Conservation (phyloP, 2,113 vertebrate species). For the Dasyurus viverrinus region DNA sequence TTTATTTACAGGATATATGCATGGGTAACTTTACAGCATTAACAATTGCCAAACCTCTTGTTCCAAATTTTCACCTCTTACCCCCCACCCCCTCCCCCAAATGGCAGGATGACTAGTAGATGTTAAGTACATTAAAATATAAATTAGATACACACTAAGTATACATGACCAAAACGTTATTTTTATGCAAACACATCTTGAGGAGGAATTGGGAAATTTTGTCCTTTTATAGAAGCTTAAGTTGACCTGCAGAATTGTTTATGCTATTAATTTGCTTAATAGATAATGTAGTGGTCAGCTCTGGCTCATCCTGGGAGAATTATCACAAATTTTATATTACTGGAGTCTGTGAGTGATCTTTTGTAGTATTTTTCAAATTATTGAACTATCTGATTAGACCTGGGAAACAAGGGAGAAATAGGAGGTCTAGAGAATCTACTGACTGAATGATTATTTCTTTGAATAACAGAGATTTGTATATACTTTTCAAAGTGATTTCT, state of each 20-base stretch:
- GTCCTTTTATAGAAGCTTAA: not conserved
- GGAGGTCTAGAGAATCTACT: not conserved
- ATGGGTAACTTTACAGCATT: too few relatives aligned
- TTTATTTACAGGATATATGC: too few relatives aligned
- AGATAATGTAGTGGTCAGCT: not conserved
- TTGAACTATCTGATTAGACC: not conserved
- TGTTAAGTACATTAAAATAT: too few relatives aligned
- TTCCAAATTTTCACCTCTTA: too few relatives aligned
- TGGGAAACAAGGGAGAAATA: not conserved
- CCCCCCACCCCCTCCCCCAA: too few relatives aligned
- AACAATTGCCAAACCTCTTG: too few relatives aligned
- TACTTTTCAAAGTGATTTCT: conserved; percentile 52
- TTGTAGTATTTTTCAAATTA: conserved; percentile 11
- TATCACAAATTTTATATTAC: conserved; percentile 4
- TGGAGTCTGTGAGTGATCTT: conserved; percentile 11
- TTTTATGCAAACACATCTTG: not conserved
- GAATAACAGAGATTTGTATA: conserved; percentile 29
- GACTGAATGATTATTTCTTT: conserved; percentile 14
- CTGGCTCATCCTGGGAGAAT: not conserved
- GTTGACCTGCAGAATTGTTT: not conserved
- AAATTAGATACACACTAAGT: too few relatives aligned
- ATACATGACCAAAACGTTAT: too few relatives aligned
- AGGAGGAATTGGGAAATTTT: not conserved
- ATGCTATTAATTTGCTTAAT: not conserved
- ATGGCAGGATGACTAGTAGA: too few relatives aligned